Base-by-base conservation (phyloP, 2,797 vertebrate species). In the Dryobates pubescens region DNA sequence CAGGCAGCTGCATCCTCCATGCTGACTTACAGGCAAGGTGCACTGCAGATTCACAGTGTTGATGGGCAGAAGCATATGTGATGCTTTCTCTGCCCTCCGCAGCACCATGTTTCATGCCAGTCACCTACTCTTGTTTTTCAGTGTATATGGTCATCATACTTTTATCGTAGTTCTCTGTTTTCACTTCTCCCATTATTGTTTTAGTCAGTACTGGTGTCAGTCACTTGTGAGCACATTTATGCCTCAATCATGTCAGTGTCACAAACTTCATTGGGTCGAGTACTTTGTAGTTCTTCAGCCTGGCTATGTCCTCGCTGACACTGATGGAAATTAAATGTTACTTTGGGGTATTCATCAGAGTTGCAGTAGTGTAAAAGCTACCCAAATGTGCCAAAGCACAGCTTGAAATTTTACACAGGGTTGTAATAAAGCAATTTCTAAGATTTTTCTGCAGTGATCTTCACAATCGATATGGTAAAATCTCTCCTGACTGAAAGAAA, bases 71-170 rank as follows among this genome's bases (percentile, higher is more conserved):
- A 8, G 45, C 63, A 27, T 11, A 43, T 17, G 13, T 27, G 58
- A 32, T 29, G 22, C 7, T 57, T 80, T 34, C 32, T 59, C 32
- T 72, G n/a, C 29, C 10, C 38, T 85, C 29, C 79, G 36, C 36
- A 69, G 41, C 26, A 43, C 36, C 17, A 11, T 14, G 5, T 49
- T 75, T 84, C 49, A n/a, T 29, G 41, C 38, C 27, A 57, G 15
- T 45, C 20, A 59, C 51, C 41, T 58, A 0, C 7, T 29, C 24
- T 17, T 17, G 16, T 16, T 24, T 78, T 89, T 82, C 58, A 74
- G 4, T 0, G 0, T 34, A 1, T 34, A 18, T 34, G 53, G 18
- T 7, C 51, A 3, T 54, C n/a, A 30, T 0, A 0, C 8, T 61
- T 86, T 82, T 59, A 64, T 32, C 18, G 17, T 14, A 3, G 38